Conservation (phyloP, 2,113 vertebrate species). For the Lota lota region DNA sequence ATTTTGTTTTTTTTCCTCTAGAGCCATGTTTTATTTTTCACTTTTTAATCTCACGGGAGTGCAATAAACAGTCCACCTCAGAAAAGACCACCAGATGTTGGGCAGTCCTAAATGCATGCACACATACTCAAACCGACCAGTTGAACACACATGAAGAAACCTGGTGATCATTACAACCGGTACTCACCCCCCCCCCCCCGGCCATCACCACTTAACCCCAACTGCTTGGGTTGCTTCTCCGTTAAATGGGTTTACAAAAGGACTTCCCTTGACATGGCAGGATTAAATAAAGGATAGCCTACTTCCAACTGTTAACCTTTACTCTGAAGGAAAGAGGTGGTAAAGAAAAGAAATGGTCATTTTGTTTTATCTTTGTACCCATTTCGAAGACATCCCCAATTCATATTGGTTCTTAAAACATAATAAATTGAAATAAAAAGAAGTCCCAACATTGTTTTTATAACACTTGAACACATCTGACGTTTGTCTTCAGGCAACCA, state of each 20-base stretch:
- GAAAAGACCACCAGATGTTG: conserved; percentile 58
- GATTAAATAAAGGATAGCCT: conserved; percentile 50
- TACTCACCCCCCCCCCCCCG: conserved; percentile 40
- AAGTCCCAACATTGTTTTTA: conserved; percentile 15
- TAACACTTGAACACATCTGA: not conserved
- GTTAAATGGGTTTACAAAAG: conserved; percentile 47
- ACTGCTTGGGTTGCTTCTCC: conserved; percentile 41
- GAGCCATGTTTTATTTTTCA: conserved; percentile 64
- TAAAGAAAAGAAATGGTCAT: conserved; percentile 64
- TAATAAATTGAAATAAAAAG: conserved; percentile 71
- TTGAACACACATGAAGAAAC: conserved; percentile 40
- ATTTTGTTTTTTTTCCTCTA: conserved; percentile 37
- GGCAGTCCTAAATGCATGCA: conserved; percentile 41
- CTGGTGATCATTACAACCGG: conserved; percentile 47
- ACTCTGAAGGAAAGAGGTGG: conserved; percentile 60
- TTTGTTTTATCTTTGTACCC: conserved; percentile 67
- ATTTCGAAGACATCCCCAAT: conserved; percentile 74
- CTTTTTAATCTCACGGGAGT: conserved; percentile 64
- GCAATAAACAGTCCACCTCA: conserved; percentile 77
- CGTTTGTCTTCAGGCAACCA: not conserved
- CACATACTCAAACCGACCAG: conserved; percentile 10
- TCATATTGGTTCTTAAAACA: conserved; percentile 79
- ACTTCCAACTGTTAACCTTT: conserved; percentile 53
- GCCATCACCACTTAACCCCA: conserved; percentile 37
- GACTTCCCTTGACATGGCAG: conserved; percentile 36